Evolutionary conservation across 1,140 invertebrate genomes (phyloP), one percentile per base, ranked within the genome.

Genomic region (Drosophila albomicans): DNA sequence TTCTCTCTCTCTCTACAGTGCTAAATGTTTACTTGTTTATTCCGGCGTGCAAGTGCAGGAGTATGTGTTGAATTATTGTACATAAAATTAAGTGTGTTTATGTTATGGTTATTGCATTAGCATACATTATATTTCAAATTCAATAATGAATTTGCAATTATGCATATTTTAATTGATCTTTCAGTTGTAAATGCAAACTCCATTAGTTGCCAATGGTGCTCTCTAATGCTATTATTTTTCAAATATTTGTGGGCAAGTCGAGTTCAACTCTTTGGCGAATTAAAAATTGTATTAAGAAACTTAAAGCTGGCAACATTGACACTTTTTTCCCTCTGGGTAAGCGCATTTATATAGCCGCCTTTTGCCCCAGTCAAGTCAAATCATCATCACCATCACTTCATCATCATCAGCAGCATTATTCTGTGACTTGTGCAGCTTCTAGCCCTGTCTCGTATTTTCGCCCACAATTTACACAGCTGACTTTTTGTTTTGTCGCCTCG

Each of bases 401-500:
- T 20, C 20, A 35, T 56, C 52, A 56, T 32, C 51, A 51, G 20
- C 10, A 3, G 10, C 20, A 51, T 56, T 5, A 38, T 38, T 16
- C 8, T 71, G 46, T 57, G 54, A 57, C 35, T 81, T 79, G 49
- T 61, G 59, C 35, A 52, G 52, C 43, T 49, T 64, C 7, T 38
- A 2, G 6, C 46, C 25, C 8, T 8, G 13, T n/a, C 58, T 63
- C 62, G 64, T 72, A 35, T 80, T 77, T 67, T 63, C 49, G 32
- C 70, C 58, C 70, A 62, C 75, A 77, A 73, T 63, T 73, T 58
- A 73, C 51, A 71, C 65, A 75, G 65, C 76, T 71, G 78, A 79
- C 67, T 79, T 79, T 65, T 63, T 75, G 75, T 79, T 79, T 64
- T 76, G 63, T 72, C 67, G 75, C 62, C 59, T 70, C 59, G 59